Base-by-base conservation (phyloP, 2,888 invertebrate genomes). In the Trichacis sp. region DNA sequence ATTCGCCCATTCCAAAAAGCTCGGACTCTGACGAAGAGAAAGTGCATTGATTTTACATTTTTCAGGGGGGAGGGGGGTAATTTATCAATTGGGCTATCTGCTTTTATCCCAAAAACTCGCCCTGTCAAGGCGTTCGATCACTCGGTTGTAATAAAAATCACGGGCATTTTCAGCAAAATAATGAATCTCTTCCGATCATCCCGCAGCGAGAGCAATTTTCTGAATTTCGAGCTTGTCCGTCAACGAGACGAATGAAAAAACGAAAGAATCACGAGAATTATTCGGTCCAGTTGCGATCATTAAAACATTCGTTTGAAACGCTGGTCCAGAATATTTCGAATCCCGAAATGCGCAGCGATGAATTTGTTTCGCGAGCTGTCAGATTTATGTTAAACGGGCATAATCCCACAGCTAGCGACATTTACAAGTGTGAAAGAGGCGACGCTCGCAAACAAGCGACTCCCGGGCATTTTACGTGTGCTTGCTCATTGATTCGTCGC, bases 1-100 rank as follows among this genome's bases (percentile, higher is more conserved):
- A 64, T 64, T 59, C 64, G 54, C 49, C 42, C 53, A 54, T 55
- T 33, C 49, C 48, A 46, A 50, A 65, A 68, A 54, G 43, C 40
- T 47, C 52, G 49, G 61, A 54, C 48, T 53, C 50, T 54, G 29
- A 48, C 52, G 47, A 33, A 47, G 56, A 67, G 65, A 65, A 58
- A 65, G 61, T 52, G 67, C 64, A 61, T 65, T 52, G 80, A 77
- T 79, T 82, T 80, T 79, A 78, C 78, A 80, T 82, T 82, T 82
- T 80, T 80, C 80, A 80, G 57, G 75, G 71, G 67, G 72, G 73
- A 78, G 75, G 71, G 67, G 72, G 73, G 77, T 79, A 81, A 82
- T 82, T 82, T 80, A 82, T 81, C 80, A 81, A 79, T 82, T 78
- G 77, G 68, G 64, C 61, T 53, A 50, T 63, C 65, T 63, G 40